phyloP scores from a whole-genome alignment of 2,113 vertebrate species.

The Suncus etruscus region DNA sequence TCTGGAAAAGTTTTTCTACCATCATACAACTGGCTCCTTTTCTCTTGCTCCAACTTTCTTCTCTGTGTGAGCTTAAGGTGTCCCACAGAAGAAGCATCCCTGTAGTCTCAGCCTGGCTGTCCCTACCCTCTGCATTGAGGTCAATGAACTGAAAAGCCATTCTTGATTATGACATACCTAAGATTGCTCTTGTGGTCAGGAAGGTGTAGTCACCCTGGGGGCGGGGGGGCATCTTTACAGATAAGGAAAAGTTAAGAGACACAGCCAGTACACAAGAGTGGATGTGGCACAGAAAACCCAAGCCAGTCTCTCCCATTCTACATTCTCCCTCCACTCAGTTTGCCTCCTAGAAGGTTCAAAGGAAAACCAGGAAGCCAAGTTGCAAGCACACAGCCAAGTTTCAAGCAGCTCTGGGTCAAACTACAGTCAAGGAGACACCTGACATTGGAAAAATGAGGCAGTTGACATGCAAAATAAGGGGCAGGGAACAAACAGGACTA shows the following conservation, averaged over 20 bases:
- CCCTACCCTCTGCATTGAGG: neutral
- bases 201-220: neutral
- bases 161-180: neutral
- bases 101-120: neutral
- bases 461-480: too few species aligned
- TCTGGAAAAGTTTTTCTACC: neutral
- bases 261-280: neutral
- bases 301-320: neutral
- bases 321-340: neutral
- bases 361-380: neutral
- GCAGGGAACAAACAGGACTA: too few species aligned
- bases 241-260: neutral
- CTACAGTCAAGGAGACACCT: neutral
- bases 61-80: too few species aligned
- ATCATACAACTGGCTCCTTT: too few species aligned
- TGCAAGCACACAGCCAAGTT: too few species aligned
- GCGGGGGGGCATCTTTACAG: too few species aligned
- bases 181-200: neutral
- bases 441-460: neutral
- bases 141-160: neutral
- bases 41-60: too few species aligned
- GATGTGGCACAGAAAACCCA: neutral
- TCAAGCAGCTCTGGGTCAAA: neutral
- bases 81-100: neutral
- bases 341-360: neutral